phyloP scores from a whole-genome alignment of 2,888 invertebrate species.

The Nesidiocoris tenuis region DNA sequence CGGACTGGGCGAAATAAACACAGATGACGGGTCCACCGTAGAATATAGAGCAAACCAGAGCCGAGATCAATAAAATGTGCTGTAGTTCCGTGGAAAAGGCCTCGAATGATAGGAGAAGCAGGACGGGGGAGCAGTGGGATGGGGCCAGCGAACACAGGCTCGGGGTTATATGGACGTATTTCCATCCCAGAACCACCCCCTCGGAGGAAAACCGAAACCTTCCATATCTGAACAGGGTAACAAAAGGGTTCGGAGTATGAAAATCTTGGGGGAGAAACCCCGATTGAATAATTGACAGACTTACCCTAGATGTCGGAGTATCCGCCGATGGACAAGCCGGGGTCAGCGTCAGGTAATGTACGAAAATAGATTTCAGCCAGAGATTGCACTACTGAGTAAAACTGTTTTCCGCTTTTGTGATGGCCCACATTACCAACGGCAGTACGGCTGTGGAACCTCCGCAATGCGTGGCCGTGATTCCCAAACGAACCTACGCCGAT shows the following conservation, averaged over 20 bases:
- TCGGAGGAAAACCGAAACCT: background rate
- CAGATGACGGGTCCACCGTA: slow-evolving; percentile 7
- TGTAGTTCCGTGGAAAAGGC: slow-evolving; percentile 8
- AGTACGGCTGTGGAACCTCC: background rate
- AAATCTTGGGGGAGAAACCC: background rate
- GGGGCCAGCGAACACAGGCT: background rate
- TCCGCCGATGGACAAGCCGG: slow-evolving; percentile 28
- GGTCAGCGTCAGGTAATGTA: slow-evolving; percentile 45
- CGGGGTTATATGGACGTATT: background rate
- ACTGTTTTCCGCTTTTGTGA: slow-evolving; percentile 24
- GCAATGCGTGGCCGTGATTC: background rate
- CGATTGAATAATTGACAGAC: background rate
- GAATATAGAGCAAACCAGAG: slow-evolving; percentile 30
- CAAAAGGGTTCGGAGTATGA: background rate
- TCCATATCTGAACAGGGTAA: background rate
- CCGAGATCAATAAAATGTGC: slow-evolving; percentile 41
- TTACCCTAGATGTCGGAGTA: background rate
- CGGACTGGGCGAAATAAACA: slow-evolving; percentile 7
- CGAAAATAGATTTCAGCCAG: slow-evolving; percentile 47
- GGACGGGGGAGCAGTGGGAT: background rate
- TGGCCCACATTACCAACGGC: slow-evolving; percentile 24
- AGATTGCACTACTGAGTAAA: slow-evolving; percentile 41
- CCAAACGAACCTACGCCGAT: background rate
- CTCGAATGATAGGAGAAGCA: slow-evolving; percentile 5
- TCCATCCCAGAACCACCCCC: slow-evolving; percentile 1